phyloP scores from a whole-genome alignment of 2,113 vertebrate species.

The Seriola quinqueradiata region DNA sequence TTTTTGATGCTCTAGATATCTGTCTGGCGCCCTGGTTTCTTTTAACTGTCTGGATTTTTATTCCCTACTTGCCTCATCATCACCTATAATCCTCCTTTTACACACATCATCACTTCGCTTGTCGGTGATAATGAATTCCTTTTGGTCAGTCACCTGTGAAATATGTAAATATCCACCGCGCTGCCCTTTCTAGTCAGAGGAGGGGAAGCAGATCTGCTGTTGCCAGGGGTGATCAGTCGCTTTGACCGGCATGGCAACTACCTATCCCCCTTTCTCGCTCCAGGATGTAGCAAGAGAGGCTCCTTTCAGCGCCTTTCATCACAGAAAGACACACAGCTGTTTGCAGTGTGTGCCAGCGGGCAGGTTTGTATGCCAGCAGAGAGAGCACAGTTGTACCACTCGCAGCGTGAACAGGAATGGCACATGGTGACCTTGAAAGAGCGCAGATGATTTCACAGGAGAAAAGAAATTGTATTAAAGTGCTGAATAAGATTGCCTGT shows the following conservation, averaged over 20 bases:
- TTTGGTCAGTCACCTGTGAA: conserved; percentile 53
- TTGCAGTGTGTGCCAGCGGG: background rate
- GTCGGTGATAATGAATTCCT: conserved; percentile 47
- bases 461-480: conserved; percentile 34
- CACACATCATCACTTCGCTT: conserved; percentile 31
- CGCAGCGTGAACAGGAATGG: background rate
- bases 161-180: conserved; percentile 49
- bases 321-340: conserved; percentile 37
- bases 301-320: conserved; percentile 1
- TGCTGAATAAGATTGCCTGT: conserved; percentile 51
- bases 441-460: conserved; percentile 25
- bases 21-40: conserved; percentile 54
- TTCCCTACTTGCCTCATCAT: conserved; percentile 47
- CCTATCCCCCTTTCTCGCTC: background rate
- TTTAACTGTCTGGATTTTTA: conserved; percentile 49
- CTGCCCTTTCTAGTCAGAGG: conserved; percentile 17
- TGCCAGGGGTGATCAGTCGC: conserved; percentile 42
- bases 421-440: conserved; percentile 31
- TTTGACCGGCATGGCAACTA: conserved; percentile 29
- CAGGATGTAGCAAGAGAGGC: background rate
- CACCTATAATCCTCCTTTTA: conserved; percentile 51
- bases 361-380: conserved; percentile 21
- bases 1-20: conserved; percentile 54
- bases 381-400: background rate
- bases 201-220: conserved; percentile 17